Conservation (phyloP, 1,140 invertebrate species). For the Caerostris extrusa region DNA sequence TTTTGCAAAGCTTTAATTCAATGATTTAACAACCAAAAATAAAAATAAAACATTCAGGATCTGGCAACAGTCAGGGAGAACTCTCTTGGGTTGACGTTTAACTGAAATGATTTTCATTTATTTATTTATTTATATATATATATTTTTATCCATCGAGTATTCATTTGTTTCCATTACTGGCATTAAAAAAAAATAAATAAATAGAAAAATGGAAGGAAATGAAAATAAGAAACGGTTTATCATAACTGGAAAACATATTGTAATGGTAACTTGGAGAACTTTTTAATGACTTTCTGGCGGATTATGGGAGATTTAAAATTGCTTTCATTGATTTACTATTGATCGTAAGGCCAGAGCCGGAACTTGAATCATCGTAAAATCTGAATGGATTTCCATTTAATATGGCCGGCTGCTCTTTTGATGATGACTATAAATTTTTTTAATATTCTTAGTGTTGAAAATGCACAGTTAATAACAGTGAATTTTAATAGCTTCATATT, state of each 20-base stretch:
- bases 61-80: conserved; percentile 46
- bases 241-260: conserved; percentile 57
- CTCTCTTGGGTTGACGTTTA: background rate
- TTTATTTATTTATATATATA: too few relatives aligned
- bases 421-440: conserved; percentile 59
- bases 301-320: conserved; percentile 36
- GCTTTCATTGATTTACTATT: conserved; percentile 50
- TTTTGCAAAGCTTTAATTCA: conserved; percentile 10
- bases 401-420: background rate
- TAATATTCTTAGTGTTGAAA: conserved; percentile 38
- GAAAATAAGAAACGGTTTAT: background rate
- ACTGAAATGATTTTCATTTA: conserved; percentile 8
- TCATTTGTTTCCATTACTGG: conserved; percentile 55
- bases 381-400: conserved; percentile 41
- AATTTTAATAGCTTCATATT: conserved; percentile 23
- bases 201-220: background rate
- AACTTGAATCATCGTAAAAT: conserved; percentile 51
- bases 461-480: conserved; percentile 30
- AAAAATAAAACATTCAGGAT: conserved; percentile 35
- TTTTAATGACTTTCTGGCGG: conserved; percentile 31
- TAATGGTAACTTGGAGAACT: conserved; percentile 54
- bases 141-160: background rate
- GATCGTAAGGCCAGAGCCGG: background rate
- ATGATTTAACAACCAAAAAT: conserved; percentile 17
- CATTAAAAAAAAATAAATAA: background rate